These are phyloP conservation scores for Lutra lutra DNA, from an alignment of 2,797 vertebrate species.

Conservation along the genomic window DNA sequence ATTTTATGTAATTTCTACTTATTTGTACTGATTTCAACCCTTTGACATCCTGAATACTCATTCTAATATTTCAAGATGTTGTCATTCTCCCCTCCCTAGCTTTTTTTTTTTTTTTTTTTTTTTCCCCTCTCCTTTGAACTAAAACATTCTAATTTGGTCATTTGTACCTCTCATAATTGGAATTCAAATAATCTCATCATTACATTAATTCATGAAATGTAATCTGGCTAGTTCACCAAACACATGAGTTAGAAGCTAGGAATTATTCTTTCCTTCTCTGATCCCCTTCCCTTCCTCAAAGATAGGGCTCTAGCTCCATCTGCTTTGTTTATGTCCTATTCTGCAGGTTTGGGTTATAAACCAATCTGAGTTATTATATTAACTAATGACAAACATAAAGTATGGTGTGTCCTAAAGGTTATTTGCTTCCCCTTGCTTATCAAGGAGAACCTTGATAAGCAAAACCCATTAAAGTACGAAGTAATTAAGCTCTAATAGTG, in stretches of 20 bases:
- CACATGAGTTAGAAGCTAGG: neutral
- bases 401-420: neutral
- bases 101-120: neutral
- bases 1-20: neutral
- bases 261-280: neutral
- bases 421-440: neutral
- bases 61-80: neutral
- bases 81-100: neutral
- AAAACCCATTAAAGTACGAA: neutral
- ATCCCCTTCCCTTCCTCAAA: neutral
- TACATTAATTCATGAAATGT: neutral
- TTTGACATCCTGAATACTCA: neutral
- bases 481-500: neutral
- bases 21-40: neutral
- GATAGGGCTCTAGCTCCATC: rapidly evolving
- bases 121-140: neutral
- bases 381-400: neutral
- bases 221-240: neutral
- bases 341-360: neutral
- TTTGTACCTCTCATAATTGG: neutral
- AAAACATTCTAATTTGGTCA: neutral
- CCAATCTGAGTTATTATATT: neutral
- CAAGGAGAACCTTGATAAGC: neutral
- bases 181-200: neutral
- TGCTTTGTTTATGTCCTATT: neutral